Percentiles rank a stretch among this genome's conserved stretches.
phyloP scores from a whole-genome alignment of 2,797 vertebrate species.

The Lates japonicus region DNA sequence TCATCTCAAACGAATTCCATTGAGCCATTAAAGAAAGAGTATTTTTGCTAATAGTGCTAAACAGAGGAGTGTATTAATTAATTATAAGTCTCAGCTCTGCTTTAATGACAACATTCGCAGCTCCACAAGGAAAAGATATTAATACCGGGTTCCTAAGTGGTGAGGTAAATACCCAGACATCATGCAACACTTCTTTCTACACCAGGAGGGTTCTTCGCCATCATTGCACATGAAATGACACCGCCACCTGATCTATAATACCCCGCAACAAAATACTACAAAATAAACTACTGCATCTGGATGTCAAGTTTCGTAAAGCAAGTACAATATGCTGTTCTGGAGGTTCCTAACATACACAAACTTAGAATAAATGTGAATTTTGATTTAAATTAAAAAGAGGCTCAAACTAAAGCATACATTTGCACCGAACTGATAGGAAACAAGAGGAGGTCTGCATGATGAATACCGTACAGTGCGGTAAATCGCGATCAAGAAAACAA shows the following conservation, averaged over 20 bases:
- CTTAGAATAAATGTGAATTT: background rate
- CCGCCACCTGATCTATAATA: background rate
- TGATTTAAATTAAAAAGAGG: background rate
- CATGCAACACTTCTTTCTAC: background rate
- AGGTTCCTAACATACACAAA: background rate
- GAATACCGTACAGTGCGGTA: conserved; percentile 39
- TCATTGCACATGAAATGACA: background rate
- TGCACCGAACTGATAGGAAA: background rate
- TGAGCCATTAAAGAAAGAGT: too few species aligned
- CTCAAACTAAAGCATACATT: background rate
- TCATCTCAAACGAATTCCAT: background rate
- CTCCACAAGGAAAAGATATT: background rate
- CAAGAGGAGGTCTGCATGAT: too few species aligned
- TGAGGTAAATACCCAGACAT: background rate
- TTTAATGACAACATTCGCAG: conserved; percentile 7
- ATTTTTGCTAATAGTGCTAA: background rate
- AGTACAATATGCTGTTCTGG: background rate
- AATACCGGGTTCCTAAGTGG: too few species aligned
- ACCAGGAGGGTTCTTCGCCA: background rate
- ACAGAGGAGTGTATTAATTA: too few species aligned
- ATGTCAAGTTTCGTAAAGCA: background rate
- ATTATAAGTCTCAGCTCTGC: background rate
- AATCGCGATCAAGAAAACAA: conserved; percentile 54
- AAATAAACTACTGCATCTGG: background rate
- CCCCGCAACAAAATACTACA: background rate